Conservation (phyloP, 2,888 invertebrate species). For the Imbricaverruca yamaguchii region DNA sequence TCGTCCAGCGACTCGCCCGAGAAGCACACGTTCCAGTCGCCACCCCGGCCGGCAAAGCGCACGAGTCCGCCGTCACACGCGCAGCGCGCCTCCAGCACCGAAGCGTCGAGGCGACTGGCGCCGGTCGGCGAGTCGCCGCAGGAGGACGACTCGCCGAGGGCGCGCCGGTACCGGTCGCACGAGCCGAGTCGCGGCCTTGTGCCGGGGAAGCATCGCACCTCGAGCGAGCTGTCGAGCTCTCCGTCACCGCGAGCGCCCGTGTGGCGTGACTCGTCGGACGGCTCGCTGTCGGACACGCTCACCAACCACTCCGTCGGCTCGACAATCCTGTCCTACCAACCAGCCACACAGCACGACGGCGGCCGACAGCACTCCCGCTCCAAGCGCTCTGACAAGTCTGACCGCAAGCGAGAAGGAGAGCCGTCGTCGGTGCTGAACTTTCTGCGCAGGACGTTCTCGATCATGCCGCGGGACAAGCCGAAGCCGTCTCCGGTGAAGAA, state of each 20-base stretch:
- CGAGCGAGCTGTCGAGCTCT: background rate
- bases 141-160: background rate
- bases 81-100: slow-evolving; percentile 1
- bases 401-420: background rate
- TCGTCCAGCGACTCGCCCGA: background rate
- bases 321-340: background rate
- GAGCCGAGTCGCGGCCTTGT: background rate
- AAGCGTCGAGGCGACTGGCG: background rate
- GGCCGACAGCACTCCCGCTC: background rate
- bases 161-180: background rate
- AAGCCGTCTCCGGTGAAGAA: slow-evolving; percentile 2
- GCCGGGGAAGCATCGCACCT: background rate
- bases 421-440: background rate
- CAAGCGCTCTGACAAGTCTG: background rate
- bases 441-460: slow-evolving; percentile 1
- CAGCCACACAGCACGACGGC: background rate
- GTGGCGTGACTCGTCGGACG: background rate
- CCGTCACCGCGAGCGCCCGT: slow-evolving; percentile 3
- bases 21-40: background rate
- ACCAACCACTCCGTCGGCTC: background rate
- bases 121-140: background rate
- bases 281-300: slow-evolving; percentile 9
- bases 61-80: background rate
- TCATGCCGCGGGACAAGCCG: slow-evolving; percentile 1
- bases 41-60: background rate